phyloP scores from a whole-genome alignment of 2,113 vertebrate genomes.

The Pteruthius melanotis region DNA sequence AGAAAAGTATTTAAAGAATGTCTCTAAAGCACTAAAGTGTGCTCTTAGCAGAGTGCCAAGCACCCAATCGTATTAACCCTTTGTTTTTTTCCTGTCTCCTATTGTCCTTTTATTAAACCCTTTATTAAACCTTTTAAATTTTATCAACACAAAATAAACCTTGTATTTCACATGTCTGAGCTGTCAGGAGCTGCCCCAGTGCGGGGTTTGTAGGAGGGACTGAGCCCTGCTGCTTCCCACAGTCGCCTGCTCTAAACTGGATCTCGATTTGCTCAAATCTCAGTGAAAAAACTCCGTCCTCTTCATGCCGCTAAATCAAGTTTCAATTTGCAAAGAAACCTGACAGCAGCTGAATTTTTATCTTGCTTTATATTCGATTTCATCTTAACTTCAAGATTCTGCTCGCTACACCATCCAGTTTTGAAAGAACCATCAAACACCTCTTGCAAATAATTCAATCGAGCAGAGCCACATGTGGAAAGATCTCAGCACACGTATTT shows the following conservation, averaged over 20 bases:
- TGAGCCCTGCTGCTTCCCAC: background rate
- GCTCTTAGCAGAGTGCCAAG: too few species aligned
- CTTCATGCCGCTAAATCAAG: background rate
- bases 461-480: background rate
- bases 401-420: background rate
- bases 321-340: background rate
- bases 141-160: too few species aligned
- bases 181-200: background rate
- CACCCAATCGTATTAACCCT: too few species aligned
- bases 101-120: too few species aligned
- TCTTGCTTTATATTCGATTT: slow-evolving; percentile 19
- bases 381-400: background rate
- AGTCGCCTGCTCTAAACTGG: background rate
- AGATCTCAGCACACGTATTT: slow-evolving; percentile 15
- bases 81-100: too few species aligned
- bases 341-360: background rate
- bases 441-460: background rate
- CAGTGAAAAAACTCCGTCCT: background rate
- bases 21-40: too few species aligned
- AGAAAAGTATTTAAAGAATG: too few species aligned
- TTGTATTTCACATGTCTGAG: too few species aligned
- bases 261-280: background rate
- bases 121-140: too few species aligned
- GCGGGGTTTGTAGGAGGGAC: background rate
- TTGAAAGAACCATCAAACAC: slow-evolving; percentile 23